Base-by-base conservation (phyloP, 2,113 vertebrate genomes). In the Tichodroma muraria region DNA sequence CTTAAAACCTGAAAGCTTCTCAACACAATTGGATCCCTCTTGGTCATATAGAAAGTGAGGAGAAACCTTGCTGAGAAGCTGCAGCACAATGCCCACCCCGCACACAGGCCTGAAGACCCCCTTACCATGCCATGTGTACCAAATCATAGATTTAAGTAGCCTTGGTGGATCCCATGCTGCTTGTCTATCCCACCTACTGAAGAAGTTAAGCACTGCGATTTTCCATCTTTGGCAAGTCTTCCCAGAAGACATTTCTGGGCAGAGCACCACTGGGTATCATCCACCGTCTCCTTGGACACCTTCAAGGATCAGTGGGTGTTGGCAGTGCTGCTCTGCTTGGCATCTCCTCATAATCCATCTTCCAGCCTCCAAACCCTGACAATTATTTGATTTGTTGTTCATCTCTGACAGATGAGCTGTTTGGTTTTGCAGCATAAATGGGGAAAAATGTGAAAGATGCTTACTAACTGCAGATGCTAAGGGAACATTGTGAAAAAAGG, bases 61-160 rank as follows among this genome's bases (percentile, higher is more conserved):
- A 59, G 61, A 20, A 82, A 13, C 35, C 30, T 81, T 85, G 19
- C 59, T 64, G 53, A 82, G 53, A 60, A 33, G 13, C 21, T 66
- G 14, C 57, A 60, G 30, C 21, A 15, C 40, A 38, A 5, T 85
- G 30, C 38, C 44, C 30, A 13, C 53, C 38, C 20, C 11, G 4
- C n/a, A 21, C 52, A 42, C 8, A 27, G 35, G 25, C 15, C 42
- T 52, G 47, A 70, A 45, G 56, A 19, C 13, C 6, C 21, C 18
- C 17, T 70, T 35, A 5, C 23, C 27, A 1, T 50, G 66, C 23
- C 1, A 0, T 7, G 25, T 60, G n/a, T 54, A 65, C 8, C 68
- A 37, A 31, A 57, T 27, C 45, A 35, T 66, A 0, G 23, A 17
- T 64, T 53, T 33, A 49, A 24, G 30, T 47, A 38, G 40, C 15